Base-by-base conservation (phyloP, 2,888 invertebrate species). In the Hedychridium roseum region DNA sequence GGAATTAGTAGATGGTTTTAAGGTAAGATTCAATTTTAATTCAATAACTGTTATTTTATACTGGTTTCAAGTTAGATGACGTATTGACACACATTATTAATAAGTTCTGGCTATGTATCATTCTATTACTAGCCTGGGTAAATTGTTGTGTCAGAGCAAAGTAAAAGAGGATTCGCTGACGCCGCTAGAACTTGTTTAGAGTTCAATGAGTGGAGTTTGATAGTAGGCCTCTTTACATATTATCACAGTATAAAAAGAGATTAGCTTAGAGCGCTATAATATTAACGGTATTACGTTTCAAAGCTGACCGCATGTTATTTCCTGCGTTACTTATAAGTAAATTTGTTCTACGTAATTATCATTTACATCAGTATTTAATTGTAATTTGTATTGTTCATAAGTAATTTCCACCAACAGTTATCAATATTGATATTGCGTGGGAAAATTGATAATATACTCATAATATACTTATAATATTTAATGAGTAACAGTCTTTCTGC, bases 1-100 rank as follows among this genome's bases (percentile, higher is more conserved):
- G 60, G 94, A 97, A 80, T 81, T 97, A 45, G 82, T 87, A 18
- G 82, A 84, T 60, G 88, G 88, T 40, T 88, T 87, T 74, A 91
- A 91, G 85, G 89, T 91, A 64, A 52, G 37, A 26, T 15, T 15
- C 21, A 18, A 35, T 1, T 1, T 34, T n/a, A 5, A 23, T 23
- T 31, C 12, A 15, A 4, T 31, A 31, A 3, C 5, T 23, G 5
- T 23, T 23, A 23, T 7, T 4, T 14, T 16, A 31, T 16, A 31
- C 12, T 4, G 9, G 9, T 6, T 31, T 4, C 12, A 12, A 12
- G 3, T 4, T 31, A 12, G 27, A 15, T 30, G 17, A 18, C 6
- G 2, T 14, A 15, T 27, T 9, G 15, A 70, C 71, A 71, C 65
- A 43, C 17, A 43, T 28, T 17, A 3, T 27, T 27, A 34, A 43